Percentiles rank a stretch among this genome's conserved stretches.
Evolutionary conservation across 2,113 vertebrate species (phyloP).

Genomic region (Ophthalmolycus amberensis): DNA sequence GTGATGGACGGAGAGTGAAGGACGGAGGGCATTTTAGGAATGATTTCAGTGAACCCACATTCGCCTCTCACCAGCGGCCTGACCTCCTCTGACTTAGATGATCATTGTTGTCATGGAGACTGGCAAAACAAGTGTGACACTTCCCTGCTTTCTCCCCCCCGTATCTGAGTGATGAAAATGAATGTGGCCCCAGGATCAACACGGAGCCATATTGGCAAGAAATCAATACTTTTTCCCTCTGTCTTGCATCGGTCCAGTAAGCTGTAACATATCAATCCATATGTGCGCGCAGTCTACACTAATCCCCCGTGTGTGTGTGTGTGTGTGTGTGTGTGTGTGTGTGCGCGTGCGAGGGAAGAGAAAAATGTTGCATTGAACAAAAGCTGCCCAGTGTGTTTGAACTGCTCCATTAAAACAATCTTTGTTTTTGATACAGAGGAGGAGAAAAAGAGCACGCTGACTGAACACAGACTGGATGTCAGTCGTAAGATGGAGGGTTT

Average conservation of each 20-base stretch:
- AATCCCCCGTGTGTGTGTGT: constrained; percentile 56
- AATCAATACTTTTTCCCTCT: constrained; percentile 73
- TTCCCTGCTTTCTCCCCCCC: constrained; percentile 15
- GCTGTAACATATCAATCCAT: constrained; percentile 80
- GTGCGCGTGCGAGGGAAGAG: constrained; percentile 35
- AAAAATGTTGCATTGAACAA: constrained; percentile 72
- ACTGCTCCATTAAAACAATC: constrained; percentile 81
- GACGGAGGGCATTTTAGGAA: constrained; percentile 58
- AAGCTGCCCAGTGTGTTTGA: constrained; percentile 76
- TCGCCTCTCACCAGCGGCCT: constrained; percentile 63
- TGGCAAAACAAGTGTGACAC: constrained; percentile 75
- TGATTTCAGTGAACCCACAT: constrained; percentile 63
- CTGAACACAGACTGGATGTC: constrained; percentile 76
- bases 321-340: constrained; percentile 26
- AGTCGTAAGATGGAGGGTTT: constrained; percentile 71
- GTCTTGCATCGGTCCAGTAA: constrained; percentile 74
- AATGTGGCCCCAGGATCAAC: constrained; percentile 76
- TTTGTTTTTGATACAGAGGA: constrained; percentile 78
- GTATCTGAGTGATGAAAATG: constrained; percentile 73
- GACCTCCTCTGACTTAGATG: constrained; percentile 71
- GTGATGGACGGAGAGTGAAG: not conserved
- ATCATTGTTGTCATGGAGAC: constrained; percentile 76
- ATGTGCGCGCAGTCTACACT: constrained; percentile 57
- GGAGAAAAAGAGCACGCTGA: constrained; percentile 71
- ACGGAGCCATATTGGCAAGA: constrained; percentile 77